Conservation (phyloP, 2,113 vertebrate species). For the Nematolebias whitei region DNA sequence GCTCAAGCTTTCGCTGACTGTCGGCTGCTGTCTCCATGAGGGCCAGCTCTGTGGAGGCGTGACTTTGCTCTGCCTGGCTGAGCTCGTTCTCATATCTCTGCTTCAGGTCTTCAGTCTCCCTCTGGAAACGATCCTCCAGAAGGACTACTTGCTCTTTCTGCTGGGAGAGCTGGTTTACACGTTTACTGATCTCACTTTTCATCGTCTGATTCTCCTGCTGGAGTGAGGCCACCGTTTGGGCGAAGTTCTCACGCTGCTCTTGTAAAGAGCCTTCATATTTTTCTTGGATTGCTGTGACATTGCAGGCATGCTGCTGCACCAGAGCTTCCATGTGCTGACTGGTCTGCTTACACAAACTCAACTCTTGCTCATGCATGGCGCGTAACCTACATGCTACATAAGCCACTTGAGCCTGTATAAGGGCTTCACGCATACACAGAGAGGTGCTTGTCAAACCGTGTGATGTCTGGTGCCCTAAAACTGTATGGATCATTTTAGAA, state of each 20-base stretch:
- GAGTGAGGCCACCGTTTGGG: slow-evolving; percentile 77
- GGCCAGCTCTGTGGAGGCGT: slow-evolving; percentile 76
- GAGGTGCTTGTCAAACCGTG: slow-evolving; percentile 78
- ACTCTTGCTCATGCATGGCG: slow-evolving; percentile 83
- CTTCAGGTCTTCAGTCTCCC: slow-evolving; percentile 78
- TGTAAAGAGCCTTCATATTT: slow-evolving; percentile 85
- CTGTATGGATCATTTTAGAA: slow-evolving; percentile 77
- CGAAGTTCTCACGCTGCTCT: slow-evolving; percentile 84
- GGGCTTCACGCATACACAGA: slow-evolving; percentile 87
- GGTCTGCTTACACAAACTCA: slow-evolving; percentile 82
- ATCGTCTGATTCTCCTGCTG: slow-evolving; percentile 86
- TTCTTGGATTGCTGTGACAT: slow-evolving; percentile 77
- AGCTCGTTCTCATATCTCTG: slow-evolving; percentile 82
- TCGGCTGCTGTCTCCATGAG: slow-evolving; percentile 81
- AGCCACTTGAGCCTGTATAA: slow-evolving; percentile 91
- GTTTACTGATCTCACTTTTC: slow-evolving; percentile 80
- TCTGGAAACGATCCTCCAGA: slow-evolving; percentile 78
- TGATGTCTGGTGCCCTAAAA: slow-evolving; percentile 73
- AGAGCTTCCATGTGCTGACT: slow-evolving; percentile 80
- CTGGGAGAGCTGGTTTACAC: slow-evolving; percentile 76
- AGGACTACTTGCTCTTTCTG: slow-evolving; percentile 79
- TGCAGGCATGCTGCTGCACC: slow-evolving; percentile 83
- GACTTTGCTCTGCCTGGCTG: slow-evolving; percentile 76
- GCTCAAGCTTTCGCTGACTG: slow-evolving; percentile 81
- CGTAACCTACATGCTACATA: slow-evolving; percentile 88